phyloP scores from a whole-genome alignment of 2,888 invertebrate genomes.

The Drosophila yooni region DNA sequence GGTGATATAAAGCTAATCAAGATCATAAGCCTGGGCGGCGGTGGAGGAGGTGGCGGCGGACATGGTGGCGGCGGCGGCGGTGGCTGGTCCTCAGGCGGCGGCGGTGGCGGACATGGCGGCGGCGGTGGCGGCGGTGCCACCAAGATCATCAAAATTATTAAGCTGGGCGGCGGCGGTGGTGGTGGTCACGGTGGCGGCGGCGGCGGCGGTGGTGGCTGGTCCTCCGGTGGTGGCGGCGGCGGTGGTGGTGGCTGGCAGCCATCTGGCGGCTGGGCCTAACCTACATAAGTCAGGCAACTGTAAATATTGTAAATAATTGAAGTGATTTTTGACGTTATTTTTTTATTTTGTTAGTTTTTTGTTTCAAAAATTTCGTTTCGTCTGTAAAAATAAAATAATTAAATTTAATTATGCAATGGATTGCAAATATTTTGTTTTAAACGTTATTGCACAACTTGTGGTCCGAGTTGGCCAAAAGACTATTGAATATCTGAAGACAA shows the following conservation, averaged over 20 bases:
- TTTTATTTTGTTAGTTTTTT: slow-evolving; percentile 1
- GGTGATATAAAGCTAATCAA: slow-evolving; percentile 21
- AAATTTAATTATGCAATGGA: slow-evolving; percentile 29
- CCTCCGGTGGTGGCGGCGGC: slow-evolving; percentile 62
- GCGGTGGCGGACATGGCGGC: slow-evolving; percentile 45
- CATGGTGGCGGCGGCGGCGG: slow-evolving; percentile 51
- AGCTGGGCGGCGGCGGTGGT: slow-evolving; percentile 56
- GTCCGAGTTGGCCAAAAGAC: slow-evolving; percentile 25
- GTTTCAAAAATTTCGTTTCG: slow-evolving; percentile 2
- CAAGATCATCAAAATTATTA: slow-evolving; percentile 55
- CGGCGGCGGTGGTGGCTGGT: slow-evolving; percentile 60
- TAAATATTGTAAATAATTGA: slow-evolving; percentile 72
- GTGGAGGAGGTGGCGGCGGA: slow-evolving; percentile 38
- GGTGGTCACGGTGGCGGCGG: slow-evolving; percentile 36
- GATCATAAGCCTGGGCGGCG: slow-evolving; percentile 22
- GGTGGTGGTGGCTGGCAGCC: slow-evolving; percentile 76
- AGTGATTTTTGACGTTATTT: slow-evolving; percentile 7
- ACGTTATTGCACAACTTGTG: slow-evolving; percentile 1
- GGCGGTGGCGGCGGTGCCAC: slow-evolving; percentile 58
- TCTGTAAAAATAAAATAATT: not conserved
- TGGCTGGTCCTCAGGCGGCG: slow-evolving; percentile 52
- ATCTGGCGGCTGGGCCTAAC: slow-evolving; percentile 80
- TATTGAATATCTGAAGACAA: slow-evolving; percentile 15
- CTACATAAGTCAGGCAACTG: slow-evolving; percentile 30
- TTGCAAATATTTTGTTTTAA: slow-evolving; percentile 29